Percentiles rank a stretch among this genome's conserved stretches.
These are phyloP conservation scores for Panopea generosa DNA, from an alignment of 2,888 invertebrate species.

Conservation along the genomic window DNA sequence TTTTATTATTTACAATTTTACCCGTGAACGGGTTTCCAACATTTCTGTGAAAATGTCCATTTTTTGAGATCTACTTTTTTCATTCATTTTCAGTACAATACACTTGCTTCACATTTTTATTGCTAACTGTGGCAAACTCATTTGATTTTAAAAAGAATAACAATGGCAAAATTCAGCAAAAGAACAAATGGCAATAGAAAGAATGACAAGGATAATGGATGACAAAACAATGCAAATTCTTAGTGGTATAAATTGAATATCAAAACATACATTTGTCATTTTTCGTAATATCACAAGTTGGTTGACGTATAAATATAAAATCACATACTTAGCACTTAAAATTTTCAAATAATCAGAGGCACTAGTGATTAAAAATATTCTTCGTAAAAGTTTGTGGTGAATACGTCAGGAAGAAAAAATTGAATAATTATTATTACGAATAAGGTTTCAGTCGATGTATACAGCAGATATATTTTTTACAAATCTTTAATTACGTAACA, in stretches of 20 bases:
- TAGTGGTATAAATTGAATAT: conserved; percentile 16
- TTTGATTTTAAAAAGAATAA: conserved; percentile 1
- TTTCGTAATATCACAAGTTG: conserved; percentile 3
- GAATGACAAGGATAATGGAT: conserved; percentile 11
- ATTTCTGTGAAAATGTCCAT: conserved; percentile 14
- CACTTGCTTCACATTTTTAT: not conserved
- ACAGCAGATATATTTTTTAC: too few relatives aligned
- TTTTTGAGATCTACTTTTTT: conserved; percentile 5
- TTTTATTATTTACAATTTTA: conserved; percentile 15
- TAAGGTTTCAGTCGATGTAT: too few relatives aligned
- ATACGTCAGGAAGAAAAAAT: too few relatives aligned
- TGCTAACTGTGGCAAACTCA: not conserved
- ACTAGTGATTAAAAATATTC: not conserved
- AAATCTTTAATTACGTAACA: not conserved
- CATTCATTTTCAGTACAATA: not conserved
- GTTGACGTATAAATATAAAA: not conserved
- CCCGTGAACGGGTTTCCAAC: conserved; percentile 9
- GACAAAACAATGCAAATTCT: conserved; percentile 10
- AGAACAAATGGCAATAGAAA: conserved; percentile 11
- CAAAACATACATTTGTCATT: conserved; percentile 12
- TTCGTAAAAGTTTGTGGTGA: too few relatives aligned
- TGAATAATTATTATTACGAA: too few relatives aligned
- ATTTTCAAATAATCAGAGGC: not conserved
- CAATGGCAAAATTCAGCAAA: conserved; percentile 1
- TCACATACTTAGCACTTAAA: conserved; percentile 1